Evolutionary conservation across 1,140 invertebrate species (phyloP), one percentile per base, ranked within the genome.

Genomic region (Goniozus legneri): DNA sequence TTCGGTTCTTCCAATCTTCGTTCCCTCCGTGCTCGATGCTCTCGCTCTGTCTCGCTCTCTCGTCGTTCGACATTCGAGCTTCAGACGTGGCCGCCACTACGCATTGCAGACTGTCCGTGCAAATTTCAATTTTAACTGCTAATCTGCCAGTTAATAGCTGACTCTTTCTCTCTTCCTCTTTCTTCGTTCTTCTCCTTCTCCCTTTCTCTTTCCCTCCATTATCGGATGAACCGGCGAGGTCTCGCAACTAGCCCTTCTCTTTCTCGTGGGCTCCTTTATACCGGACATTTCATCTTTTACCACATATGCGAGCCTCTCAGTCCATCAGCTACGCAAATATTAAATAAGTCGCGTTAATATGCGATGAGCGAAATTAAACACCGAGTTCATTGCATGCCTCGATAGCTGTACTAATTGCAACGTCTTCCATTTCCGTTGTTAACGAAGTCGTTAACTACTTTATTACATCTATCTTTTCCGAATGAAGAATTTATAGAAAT

Each of bases 71-170:
- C 49, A 47, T 43, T 44, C 43, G 24, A 34, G 42, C 43, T 67
- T 69, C 59, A 62, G 64, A 60, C 57, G 57, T 50, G 43, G 60
- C 58, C 47, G 46, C 51, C 50, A 53, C 58, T 45, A 56, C 64
- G 67, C 65, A 62, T 66, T 69, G 65, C 71, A 65, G 73, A 75
- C 71, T 73, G 67, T 69, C 74, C 72, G 71, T 75, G 74, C 72
- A 76, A 76, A 75, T 75, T 75, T 74, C 74, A 73, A 74, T 75
- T 76, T 75, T 72, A 75, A 73, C 74, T 73, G 72, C 71, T 76
- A 76, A 75, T 74, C 70, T 76, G 63, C 71, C 65, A 71, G 69
- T 65, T 76, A 76, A 75, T 76, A 73, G 70, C 54, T 54, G n/a
- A n/a, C n/a, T n/a, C n/a, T n/a, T n/a, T n/a, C n/a, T n/a, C n/a